Percentiles rank a stretch among this genome's conserved stretches.
These are phyloP conservation scores for Dorcus parallelipipedus DNA, from an alignment of 2,888 invertebrate genomes.

Conservation along the genomic window DNA sequence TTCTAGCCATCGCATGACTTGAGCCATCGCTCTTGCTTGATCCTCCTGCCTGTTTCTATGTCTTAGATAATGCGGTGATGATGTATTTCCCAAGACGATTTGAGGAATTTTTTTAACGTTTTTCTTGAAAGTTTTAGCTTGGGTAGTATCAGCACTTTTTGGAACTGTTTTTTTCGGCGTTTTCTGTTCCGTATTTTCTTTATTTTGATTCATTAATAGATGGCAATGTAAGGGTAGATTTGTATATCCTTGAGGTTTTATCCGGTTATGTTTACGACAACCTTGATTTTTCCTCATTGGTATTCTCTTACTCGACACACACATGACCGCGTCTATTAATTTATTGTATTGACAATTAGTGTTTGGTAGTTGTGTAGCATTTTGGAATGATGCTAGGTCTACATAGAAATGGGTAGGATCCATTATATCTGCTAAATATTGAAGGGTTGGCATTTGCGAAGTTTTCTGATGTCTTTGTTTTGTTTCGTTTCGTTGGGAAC, in stretches of 20 bases:
- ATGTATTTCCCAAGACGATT: slow-evolving; percentile 36
- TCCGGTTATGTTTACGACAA: slow-evolving; percentile 43
- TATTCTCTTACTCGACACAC: slow-evolving; percentile 33
- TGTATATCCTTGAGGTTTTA: slow-evolving; percentile 47
- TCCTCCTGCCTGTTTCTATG: slow-evolving; percentile 61
- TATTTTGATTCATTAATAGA: slow-evolving; percentile 33
- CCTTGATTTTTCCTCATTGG: slow-evolving; percentile 22
- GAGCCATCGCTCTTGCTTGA: slow-evolving; percentile 59
- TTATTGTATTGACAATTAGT: slow-evolving; percentile 37
- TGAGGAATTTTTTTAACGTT: slow-evolving; percentile 30
- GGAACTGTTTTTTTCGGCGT: slow-evolving; percentile 23
- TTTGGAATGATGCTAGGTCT: slow-evolving; percentile 34
- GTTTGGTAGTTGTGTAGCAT: slow-evolving; percentile 31
- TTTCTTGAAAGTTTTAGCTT: slow-evolving; percentile 30
- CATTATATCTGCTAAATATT: slow-evolving; percentile 32
- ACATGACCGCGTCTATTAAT: slow-evolving; percentile 37
- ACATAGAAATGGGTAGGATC: slow-evolving; percentile 37
- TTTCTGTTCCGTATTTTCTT: slow-evolving; percentile 26
- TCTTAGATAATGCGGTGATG: slow-evolving; percentile 53
- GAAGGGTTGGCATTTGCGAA: slow-evolving; percentile 24
- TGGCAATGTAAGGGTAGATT: slow-evolving; percentile 37
- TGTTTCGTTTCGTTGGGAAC: slow-evolving; percentile 16
- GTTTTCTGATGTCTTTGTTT: slow-evolving; percentile 27
- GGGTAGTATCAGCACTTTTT: slow-evolving; percentile 25
- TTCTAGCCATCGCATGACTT: slow-evolving; percentile 53